These are phyloP conservation scores for Eulimnadia texana DNA, from an alignment of 1,140 invertebrate species.

Conservation along the genomic window DNA sequence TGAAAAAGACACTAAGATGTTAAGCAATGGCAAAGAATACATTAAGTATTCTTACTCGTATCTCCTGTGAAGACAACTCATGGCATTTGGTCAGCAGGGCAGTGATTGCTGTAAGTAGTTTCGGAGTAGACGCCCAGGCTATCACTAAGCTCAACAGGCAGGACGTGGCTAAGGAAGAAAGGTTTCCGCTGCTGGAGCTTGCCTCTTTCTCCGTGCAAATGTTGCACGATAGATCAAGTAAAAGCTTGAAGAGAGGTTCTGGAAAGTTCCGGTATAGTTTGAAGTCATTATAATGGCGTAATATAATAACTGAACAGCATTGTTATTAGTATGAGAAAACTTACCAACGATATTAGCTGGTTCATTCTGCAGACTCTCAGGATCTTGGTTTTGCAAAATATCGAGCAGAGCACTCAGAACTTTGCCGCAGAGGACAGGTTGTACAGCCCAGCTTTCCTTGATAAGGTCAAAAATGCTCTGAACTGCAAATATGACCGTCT, in stretches of 20 bases:
- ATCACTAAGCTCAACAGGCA: conserved; percentile 79
- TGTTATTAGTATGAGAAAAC: background rate
- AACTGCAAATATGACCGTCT: background rate
- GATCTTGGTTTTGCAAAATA: conserved; percentile 75
- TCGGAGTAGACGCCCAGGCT: conserved; percentile 84
- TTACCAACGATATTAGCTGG: conserved; percentile 57
- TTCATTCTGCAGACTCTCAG: conserved; percentile 62
- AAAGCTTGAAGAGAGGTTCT: conserved; percentile 61
- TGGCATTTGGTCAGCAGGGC: conserved; percentile 75
- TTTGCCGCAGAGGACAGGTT: conserved; percentile 71
- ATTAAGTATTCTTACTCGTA: conserved; percentile 41
- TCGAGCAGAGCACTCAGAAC: conserved; percentile 74
- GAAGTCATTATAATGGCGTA: background rate
- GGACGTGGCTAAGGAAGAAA: conserved; percentile 74
- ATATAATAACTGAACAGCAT: background rate
- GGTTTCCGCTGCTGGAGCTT: conserved; percentile 42
- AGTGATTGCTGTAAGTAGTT: conserved; percentile 68
- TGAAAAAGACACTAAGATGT: conserved; percentile 26
- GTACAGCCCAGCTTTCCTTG: conserved; percentile 60
- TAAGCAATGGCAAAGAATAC: conserved; percentile 13
- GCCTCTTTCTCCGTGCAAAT: conserved; percentile 22
- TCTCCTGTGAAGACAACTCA: conserved; percentile 56
- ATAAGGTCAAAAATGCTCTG: conserved; percentile 77
- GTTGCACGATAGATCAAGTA: conserved; percentile 53
- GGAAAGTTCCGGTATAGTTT: too few relatives aligned